Evolutionary conservation across 2,113 vertebrate genomes (phyloP), one percentile per base, ranked within the genome.

Genomic region (Ceratotherium simum): DNA sequence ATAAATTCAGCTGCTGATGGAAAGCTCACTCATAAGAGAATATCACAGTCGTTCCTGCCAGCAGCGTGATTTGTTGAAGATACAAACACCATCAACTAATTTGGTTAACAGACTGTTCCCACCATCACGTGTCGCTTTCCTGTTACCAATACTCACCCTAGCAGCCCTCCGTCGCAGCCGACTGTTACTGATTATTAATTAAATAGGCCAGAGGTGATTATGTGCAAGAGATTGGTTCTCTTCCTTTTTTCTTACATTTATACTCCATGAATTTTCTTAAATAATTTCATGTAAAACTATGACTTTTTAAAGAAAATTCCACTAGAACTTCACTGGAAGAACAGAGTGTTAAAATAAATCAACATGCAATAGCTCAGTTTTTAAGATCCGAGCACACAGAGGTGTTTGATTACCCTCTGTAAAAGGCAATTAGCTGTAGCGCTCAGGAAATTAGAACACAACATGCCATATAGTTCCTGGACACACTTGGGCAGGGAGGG

Each of bases 401-500:
- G 8, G 72, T 82, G 73, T 87, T 82, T 90, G 81, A 56, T 67
- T 78, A 89, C 62, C 62, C 39, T 85, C 58, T 39, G 33, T 75
- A 54, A 73, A 95, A 92, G 80, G 48, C 80, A 95, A 93, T 89
- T 91, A 80, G 46, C 42, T 23, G 13, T 51, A 27, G 17, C 60
- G 29, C 89, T 97, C 92, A 83, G 90, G 90, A 93, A 93, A 83
- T 79, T 36, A 80, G 56, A 83, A 42, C 33, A 60, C 73, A 85
- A 23, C 11, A 0, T 72, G 16, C 51, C 42, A 0, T 29, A 20
- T 5, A 16, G 51, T 25, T 70, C 58, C 36, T 10, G 27, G 62
- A n/a, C 46, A 46, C 27, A 1, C 31, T 11, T 20, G 33, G 54
- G 12, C 58, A 80, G 65, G 72, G 25, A 42, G 21, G 62, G 11